Evolutionary conservation across 2,797 vertebrate genomes (phyloP), one percentile per base, ranked within the genome.

Genomic region (Staurois parvus): DNA sequence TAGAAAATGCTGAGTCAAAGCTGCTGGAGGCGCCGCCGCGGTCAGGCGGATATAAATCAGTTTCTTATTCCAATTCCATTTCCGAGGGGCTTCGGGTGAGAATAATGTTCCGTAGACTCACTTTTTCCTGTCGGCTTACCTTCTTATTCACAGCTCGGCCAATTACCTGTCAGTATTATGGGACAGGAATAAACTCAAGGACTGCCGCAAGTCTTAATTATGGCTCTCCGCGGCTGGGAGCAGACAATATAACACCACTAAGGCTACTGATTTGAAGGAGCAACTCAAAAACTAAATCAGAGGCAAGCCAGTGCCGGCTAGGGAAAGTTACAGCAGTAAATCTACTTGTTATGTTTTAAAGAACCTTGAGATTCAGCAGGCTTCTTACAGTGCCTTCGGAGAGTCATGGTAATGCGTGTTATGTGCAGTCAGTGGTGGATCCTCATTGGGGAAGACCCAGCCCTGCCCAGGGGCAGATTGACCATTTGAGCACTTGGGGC

Each of bases 41-140:
- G 82, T 70, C 0, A 12, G 86, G 85, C 82, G 72, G 29, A 83
- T 69, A 79, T 88, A 70, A 89, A 89, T 88, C 77, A 88, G 78
- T 42, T 40, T 80, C 37, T 67, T 52, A 88, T 88, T 74, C 8
- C 62, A 85, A 62, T 78, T 59, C 87, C 72, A 0, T 30, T 72
- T 80, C 86, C 37, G 0, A 0, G 76, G 11, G 28, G 15, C 32
- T 3, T 32, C 26, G 67, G 83, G 21, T 62, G n/a, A 88, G 84
- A 72, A 0, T 0, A 75, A 83, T 85, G 85, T 76, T 81, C 26
- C 73, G 2, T 8, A 6, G 56, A 81, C 59, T 64, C n/a, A 21
- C 70, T 28, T 77, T 75, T 82, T 42, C 1, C 0, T 8, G 68
- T 84, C 0, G 0, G 76, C 86, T 89, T 86, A 84, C 75, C 72